Conservation (phyloP, 2,888 invertebrate genomes). For the Platerodrilus igneus region DNA sequence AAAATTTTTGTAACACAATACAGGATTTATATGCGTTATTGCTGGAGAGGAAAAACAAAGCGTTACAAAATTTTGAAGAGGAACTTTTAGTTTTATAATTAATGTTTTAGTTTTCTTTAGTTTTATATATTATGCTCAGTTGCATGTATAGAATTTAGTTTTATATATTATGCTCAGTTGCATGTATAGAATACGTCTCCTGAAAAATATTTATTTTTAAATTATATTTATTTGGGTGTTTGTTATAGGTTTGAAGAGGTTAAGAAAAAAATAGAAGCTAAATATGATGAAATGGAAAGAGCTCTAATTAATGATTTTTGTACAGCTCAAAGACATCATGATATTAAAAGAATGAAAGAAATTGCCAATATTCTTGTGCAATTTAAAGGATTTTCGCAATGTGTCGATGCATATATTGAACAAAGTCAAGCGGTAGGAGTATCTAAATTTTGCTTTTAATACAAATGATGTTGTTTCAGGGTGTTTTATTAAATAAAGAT, state of each 20-base stretch:
- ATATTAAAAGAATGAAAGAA: constrained; percentile 86
- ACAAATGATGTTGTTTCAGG: constrained; percentile 53
- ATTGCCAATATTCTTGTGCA: constrained; percentile 88
- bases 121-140: constrained; percentile 8
- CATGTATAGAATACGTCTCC: too few species aligned
- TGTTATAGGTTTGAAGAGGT: constrained; percentile 66
- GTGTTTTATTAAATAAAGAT: constrained; percentile 79
- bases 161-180: too few species aligned
- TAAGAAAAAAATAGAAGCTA: constrained; percentile 78
- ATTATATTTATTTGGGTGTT: not conserved
- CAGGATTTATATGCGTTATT: too few species aligned
- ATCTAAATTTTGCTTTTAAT: not conserved
- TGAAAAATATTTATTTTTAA: not conserved
- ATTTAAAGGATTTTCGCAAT: constrained; percentile 94
- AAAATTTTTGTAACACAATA: too few species aligned
- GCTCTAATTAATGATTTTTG: constrained; percentile 92
- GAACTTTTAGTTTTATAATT: too few species aligned
- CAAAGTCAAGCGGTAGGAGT: constrained; percentile 81
- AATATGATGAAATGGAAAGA: constrained; percentile 86
- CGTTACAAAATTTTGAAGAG: too few species aligned
- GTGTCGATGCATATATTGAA: constrained; percentile 95
- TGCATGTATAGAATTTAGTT: too few species aligned
- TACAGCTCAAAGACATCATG: constrained; percentile 78
- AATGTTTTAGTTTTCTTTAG: too few species aligned
- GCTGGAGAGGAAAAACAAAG: too few species aligned